Base-by-base conservation (phyloP, 2,797 vertebrate genomes). In the Lepidocolaptes lacrymiger region DNA sequence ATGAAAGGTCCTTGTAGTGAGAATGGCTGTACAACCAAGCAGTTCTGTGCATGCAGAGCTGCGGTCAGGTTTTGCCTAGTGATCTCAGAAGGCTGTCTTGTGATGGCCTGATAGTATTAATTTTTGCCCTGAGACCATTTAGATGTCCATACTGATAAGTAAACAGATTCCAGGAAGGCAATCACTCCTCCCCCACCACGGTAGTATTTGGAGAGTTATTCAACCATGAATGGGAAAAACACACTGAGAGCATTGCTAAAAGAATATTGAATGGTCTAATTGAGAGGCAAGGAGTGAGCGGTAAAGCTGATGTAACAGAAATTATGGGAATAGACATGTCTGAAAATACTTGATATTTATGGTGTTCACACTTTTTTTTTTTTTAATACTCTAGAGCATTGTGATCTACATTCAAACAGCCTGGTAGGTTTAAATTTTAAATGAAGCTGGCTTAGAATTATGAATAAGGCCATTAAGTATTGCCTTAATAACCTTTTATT, bases 391-490 rank as follows among this genome's bases (percentile, higher is more conserved):
- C 78, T 67, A 85, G 77, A 84, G 84, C 26, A 74, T 75, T 80
- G 58, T 15, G 3, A 82, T 93, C 89, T 54, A 37, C 32, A 73
- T 88, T 86, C 80, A 85, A 80, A 48, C 34, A 92, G 63, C 56
- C 89, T 80, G 24, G 20, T 58, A 71, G 43, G 67, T 63, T 71
- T 93, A 72, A 93, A 95, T 97, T 97, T 94, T 91, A 91, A 77
- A 80, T 74, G 80, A 91, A 89, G 43, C n/a, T 94, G 79, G 39
- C 88, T 87, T 88, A 85, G 71, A 78, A 37, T 93, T 93, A 85
- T 88, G 78, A 89, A 55, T 67, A 92, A 93, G 32, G n/a, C 86
- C 86, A 32, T 91, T 95, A 96, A 96, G 43, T 62, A 48, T 78
- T 78, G 92, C 46, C 74, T 75, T 81, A 84, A 95, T 56, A 85